These are phyloP conservation scores for Geophilus truncorum DNA, from an alignment of 2,888 invertebrate genomes.

Conservation along the genomic window DNA sequence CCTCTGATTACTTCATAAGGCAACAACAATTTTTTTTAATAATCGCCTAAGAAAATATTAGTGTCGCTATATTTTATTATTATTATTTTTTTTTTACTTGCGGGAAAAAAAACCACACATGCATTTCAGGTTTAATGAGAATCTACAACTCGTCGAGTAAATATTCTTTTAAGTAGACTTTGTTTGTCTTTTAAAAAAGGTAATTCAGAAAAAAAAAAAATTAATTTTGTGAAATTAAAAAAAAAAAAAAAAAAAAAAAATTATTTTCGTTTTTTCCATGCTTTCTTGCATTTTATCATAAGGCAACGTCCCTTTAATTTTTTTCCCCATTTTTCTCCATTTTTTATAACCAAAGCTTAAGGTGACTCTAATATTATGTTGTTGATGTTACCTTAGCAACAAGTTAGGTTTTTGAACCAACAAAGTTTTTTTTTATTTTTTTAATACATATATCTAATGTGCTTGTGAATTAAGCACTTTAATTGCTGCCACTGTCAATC, in stretches of 20 bases:
- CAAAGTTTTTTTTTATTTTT: neutral
- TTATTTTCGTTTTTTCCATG: neutral
- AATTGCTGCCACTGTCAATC: conserved; percentile 3
- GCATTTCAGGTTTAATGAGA: conserved; percentile 16
- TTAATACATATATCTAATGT: neutral
- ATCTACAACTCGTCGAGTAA: neutral
- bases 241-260: neutral
- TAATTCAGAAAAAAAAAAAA: neutral
- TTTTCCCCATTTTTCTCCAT: neutral
- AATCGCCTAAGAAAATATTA: neutral
- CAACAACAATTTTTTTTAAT: conserved; percentile 16
- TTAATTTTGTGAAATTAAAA: too few relatives aligned
- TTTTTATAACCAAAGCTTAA: neutral
- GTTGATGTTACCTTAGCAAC: neutral
- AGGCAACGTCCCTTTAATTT: neutral
- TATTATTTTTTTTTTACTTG: too few relatives aligned
- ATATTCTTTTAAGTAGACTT: conserved; percentile 6
- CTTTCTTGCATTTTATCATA: neutral
- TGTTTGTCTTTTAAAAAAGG: neutral
- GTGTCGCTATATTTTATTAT: neutral
- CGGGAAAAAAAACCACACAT: neutral
- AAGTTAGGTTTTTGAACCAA: conserved; percentile 13
- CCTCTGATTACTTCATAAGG: conserved; percentile 20
- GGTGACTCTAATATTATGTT: neutral
- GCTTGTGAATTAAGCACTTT: neutral